These are phyloP conservation scores for Callocephalon fimbriatum DNA, from an alignment of 2,113 vertebrate genomes.

Conservation along the genomic window DNA sequence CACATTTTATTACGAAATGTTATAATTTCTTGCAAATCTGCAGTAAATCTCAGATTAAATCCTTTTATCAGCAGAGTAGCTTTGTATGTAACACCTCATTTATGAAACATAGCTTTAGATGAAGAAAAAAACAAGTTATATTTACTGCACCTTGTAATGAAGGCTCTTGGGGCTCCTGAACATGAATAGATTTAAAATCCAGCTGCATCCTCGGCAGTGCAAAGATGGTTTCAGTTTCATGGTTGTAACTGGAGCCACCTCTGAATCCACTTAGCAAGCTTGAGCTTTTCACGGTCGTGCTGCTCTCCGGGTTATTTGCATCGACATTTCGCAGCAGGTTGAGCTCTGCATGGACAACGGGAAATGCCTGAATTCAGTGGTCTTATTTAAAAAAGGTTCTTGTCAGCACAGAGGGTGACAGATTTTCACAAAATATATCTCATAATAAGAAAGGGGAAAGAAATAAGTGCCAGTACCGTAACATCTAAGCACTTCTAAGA, in stretches of 20 bases:
- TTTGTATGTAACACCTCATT: not conserved
- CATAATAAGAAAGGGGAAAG: not conserved
- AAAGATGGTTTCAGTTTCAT: conserved; percentile 98
- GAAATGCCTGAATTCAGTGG: not conserved
- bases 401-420: not conserved
- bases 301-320: conserved; percentile 89
- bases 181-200: conserved; percentile 97
- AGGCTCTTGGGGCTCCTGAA: conserved; percentile 94
- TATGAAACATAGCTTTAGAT: not conserved
- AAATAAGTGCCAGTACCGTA: not conserved
- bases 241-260: conserved; percentile 93
- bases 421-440: not conserved
- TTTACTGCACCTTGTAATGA: conserved; percentile 84
- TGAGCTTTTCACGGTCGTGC: conserved; percentile 88
- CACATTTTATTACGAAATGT: not conserved
- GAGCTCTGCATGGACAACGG: conserved; percentile 80
- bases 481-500: not conserved
- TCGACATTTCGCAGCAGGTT: conserved; percentile 95
- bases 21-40: not conserved
- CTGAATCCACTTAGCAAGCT: conserved; percentile 93
- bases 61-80: not conserved
- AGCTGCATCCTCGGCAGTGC: conserved; percentile 98
- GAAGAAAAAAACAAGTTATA: not conserved
- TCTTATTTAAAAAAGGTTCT: not conserved
- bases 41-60: not conserved